These are phyloP conservation scores for Cataglyphis albicans DNA, from an alignment of 2,888 invertebrate genomes.

Conservation along the genomic window DNA sequence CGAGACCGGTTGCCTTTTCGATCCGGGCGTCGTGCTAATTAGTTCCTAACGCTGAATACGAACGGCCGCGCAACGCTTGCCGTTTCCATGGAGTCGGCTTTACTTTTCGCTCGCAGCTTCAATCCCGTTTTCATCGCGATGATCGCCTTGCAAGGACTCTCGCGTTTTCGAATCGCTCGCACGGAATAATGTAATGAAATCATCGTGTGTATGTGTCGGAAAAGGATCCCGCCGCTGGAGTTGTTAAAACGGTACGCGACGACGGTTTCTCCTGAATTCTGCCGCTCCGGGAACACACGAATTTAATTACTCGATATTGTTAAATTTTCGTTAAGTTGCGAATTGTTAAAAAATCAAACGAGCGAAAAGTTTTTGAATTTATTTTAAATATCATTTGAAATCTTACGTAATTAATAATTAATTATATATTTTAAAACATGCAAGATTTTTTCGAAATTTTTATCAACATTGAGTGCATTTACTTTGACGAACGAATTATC, in stretches of 20 bases:
- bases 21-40: slow-evolving; percentile 78
- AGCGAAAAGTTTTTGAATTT: not conserved
- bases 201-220: slow-evolving; percentile 32
- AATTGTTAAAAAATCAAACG: not conserved
- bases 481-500: not conserved
- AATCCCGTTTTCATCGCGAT: slow-evolving; percentile 57
- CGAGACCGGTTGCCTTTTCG: slow-evolving; percentile 75
- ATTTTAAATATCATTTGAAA: not conserved
- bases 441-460: not conserved
- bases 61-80: slow-evolving; percentile 49
- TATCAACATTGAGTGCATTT: not conserved
- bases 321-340: not conserved
- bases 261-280: slow-evolving; percentile 50
- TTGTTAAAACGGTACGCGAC: slow-evolving; percentile 54
- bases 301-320: slow-evolving; percentile 51
- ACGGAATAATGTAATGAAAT: slow-evolving; percentile 56
- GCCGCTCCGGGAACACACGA: slow-evolving; percentile 18
- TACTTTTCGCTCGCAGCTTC: slow-evolving; percentile 57
- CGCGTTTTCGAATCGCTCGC: slow-evolving; percentile 56
- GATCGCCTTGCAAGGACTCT: slow-evolving; percentile 59
- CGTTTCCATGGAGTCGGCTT: slow-evolving; percentile 64
- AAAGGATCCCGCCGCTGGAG: slow-evolving; percentile 41
- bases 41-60: slow-evolving; percentile 75
- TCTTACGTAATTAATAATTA: not conserved
- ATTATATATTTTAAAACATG: not conserved